These are phyloP conservation scores for Drosophila mayaguana DNA, from an alignment of 2,888 invertebrate genomes.

Conservation along the genomic window DNA sequence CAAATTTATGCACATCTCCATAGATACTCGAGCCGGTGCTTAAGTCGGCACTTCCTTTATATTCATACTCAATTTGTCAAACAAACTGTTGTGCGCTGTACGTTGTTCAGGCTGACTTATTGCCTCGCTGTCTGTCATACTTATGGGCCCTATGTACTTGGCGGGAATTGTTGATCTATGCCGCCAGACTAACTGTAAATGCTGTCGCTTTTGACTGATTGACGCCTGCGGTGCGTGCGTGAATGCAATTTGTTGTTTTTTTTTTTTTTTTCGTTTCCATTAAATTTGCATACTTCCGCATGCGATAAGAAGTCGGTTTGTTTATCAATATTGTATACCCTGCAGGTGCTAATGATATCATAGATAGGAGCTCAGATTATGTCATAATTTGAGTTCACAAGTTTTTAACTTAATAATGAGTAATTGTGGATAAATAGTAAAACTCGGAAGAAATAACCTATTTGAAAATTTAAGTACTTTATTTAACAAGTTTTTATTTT, in stretches of 20 bases:
- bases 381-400: rapidly evolving
- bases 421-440: no score
- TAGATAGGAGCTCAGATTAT: background rate
- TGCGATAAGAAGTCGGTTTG: slow-evolving; percentile 7
- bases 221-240: slow-evolving; percentile 56
- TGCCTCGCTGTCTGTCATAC: slow-evolving; percentile 46
- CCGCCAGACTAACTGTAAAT: slow-evolving; percentile 45
- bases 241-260: slow-evolving; percentile 51
- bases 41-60: slow-evolving; percentile 47
- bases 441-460: no score
- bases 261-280: slow-evolving; percentile 31
- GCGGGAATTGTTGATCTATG: slow-evolving; percentile 40
- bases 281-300: slow-evolving; percentile 54
- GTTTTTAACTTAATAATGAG: no score
- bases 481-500: no score
- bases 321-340: slow-evolving; percentile 27
- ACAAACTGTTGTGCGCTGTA: slow-evolving; percentile 24
- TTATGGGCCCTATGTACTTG: slow-evolving; percentile 34
- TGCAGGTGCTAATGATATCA: background rate
- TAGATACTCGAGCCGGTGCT: slow-evolving; percentile 46
- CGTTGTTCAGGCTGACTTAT: slow-evolving; percentile 32
- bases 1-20: slow-evolving; percentile 44
- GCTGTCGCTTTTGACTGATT: slow-evolving; percentile 63
- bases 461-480: no score
- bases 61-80: slow-evolving; percentile 57